Conservation (phyloP, 2,888 invertebrate genomes). For the Smittia aterrima region DNA sequence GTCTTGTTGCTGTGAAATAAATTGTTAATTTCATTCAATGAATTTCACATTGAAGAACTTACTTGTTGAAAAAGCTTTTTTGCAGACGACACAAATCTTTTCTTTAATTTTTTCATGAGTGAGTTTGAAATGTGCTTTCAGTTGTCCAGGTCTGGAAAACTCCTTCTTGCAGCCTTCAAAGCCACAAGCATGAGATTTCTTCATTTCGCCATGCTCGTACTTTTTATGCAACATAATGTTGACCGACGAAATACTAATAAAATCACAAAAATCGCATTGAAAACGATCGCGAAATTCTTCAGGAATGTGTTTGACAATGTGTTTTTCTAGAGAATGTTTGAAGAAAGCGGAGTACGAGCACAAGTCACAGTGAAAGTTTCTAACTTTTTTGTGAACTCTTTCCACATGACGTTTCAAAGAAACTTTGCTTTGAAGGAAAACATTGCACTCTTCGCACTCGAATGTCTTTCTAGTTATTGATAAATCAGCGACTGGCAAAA, state of each 20-base stretch:
- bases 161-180: not conserved
- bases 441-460: not conserved
- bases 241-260: not conserved
- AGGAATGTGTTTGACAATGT: not conserved
- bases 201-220: not conserved
- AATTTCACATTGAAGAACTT: no score
- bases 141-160: not conserved
- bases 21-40: no score
- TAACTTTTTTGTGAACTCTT: not conserved
- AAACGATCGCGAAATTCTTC: not conserved
- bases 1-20: no score
- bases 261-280: not conserved
- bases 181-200: not conserved
- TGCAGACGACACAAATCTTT: not conserved
- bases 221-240: not conserved
- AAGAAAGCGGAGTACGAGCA: not conserved
- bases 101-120: not conserved
- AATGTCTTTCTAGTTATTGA: no score
- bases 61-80: not conserved
- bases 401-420: not conserved
- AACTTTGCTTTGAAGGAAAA: not conserved
- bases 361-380: not conserved
- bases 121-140: not conserved
- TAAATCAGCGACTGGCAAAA: no score
- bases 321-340: not conserved